Evolutionary conservation across 2,888 invertebrate genomes (phyloP).

Genomic region (Xylota sylvarum): DNA sequence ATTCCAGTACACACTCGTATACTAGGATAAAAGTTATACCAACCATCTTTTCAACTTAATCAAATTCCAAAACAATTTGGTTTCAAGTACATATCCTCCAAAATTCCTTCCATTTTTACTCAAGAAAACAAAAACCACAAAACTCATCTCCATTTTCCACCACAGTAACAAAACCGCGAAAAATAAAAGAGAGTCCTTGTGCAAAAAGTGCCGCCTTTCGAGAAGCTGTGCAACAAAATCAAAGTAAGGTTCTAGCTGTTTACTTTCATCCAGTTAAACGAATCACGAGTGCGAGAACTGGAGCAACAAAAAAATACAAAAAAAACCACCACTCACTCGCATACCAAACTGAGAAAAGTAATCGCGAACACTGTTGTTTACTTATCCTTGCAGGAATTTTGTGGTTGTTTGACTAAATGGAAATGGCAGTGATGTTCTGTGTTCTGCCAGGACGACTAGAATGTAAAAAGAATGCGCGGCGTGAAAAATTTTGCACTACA

Average conservation of each 20-base stretch:
- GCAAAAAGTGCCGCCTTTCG: background rate
- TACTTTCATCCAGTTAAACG: constrained; percentile 42
- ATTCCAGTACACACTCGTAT: too few species aligned
- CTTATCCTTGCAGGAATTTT: constrained; percentile 45
- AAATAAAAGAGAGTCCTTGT: background rate
- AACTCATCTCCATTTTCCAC: constrained; percentile 14
- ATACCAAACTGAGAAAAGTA: constrained; percentile 27
- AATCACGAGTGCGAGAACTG: constrained; percentile 11
- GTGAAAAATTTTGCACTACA: constrained; percentile 23
- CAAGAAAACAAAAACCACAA: constrained; percentile 1
- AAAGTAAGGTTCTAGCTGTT: constrained; percentile 25
- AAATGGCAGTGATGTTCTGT: constrained; percentile 30
- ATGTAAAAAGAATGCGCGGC: constrained; percentile 25
- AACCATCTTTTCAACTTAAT: constrained; percentile 1
- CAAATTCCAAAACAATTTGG: constrained; percentile 4
- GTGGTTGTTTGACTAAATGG: constrained; percentile 49
- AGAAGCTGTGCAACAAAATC: constrained; percentile 1
- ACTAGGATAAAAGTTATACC: background rate
- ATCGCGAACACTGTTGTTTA: constrained; percentile 50
- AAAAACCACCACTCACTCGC: constrained; percentile 17
- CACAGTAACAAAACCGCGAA: background rate
- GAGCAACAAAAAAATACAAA: constrained; percentile 9
- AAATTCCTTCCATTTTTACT: background rate
- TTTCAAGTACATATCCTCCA: background rate
- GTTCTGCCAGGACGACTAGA: constrained; percentile 21